Conservation (phyloP, 2,888 invertebrate species). For the Orgyia antiqua region DNA sequence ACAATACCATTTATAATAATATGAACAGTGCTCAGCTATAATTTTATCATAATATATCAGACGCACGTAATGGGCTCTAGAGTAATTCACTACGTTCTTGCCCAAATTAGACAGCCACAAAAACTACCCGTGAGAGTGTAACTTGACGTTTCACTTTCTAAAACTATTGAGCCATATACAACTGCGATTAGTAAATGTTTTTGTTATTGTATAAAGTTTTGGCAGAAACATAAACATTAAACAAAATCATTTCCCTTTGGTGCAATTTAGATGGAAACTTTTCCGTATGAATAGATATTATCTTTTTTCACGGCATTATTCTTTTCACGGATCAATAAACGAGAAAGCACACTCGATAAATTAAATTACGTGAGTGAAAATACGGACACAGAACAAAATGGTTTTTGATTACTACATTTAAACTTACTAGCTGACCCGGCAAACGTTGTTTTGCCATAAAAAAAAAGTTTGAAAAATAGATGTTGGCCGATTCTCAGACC, state of each 20-base stretch:
- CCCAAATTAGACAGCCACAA: slow-evolving; percentile 42
- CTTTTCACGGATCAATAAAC: slow-evolving; percentile 38
- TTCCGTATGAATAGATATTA: slow-evolving; percentile 29
- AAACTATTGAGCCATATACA: slow-evolving; percentile 27
- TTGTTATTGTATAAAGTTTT: slow-evolving; percentile 20
- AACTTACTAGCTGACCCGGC: too few relatives aligned
- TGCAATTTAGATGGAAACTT: slow-evolving; percentile 41
- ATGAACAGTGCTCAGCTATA: slow-evolving; percentile 36
- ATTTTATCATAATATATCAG: slow-evolving; percentile 35
- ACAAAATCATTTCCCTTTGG: slow-evolving; percentile 37
- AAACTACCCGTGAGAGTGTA: slow-evolving; percentile 35
- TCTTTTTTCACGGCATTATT: slow-evolving; percentile 9
- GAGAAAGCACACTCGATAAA: slow-evolving; percentile 31
- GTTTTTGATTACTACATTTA: slow-evolving; percentile 17
- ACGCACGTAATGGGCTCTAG: slow-evolving; percentile 17
- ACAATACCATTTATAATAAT: too few relatives aligned
- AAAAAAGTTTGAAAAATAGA: too few relatives aligned
- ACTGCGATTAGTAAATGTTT: slow-evolving; percentile 12
- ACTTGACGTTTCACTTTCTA: slow-evolving; percentile 56
- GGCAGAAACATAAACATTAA: slow-evolving; percentile 30
- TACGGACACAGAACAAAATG: slow-evolving; percentile 6
- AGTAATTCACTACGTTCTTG: slow-evolving; percentile 30
- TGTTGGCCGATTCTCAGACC: too few relatives aligned
- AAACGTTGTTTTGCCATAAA: too few relatives aligned
- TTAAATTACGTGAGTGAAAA: slow-evolving; percentile 32